Base-by-base conservation (phyloP, 2,888 invertebrate species). In the Gibbula magus region DNA sequence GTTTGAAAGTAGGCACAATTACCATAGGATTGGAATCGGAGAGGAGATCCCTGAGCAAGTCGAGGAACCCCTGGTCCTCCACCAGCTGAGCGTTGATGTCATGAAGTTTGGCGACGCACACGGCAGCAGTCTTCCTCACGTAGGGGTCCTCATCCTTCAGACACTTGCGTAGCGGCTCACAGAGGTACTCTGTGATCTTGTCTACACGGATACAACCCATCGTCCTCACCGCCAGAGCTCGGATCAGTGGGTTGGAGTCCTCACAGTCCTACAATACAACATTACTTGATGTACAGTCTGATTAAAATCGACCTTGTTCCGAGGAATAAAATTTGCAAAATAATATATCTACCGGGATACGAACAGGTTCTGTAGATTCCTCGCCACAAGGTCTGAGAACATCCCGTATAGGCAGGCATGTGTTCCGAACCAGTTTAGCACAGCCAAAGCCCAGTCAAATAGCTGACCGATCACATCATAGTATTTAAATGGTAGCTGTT, bases 191-290 rank as follows among this genome's bases (percentile, higher is more conserved):
- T 0, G 99, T 99, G 90, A 99, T 99, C 94, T 99, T 99, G 94
- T 99, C 99, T 79, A 99, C 99, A 18, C 99, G 95, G 92, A 99
- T 99, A 93, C 99, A 99, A 78, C 99, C 99, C 99, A 99, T 99
- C 22, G 99, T 99, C 81, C 99, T 95, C 45, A 99, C 99, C 52
- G 99, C 99, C 91, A 99, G 94, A 1, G 99, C 99, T 86, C 99
- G 95, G 92, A 99, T 99, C 92, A 99, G 94, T 45, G 99, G 99
- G 94, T 99, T 99, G 16, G 99, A 98, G 94, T 99, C 99, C 94
- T 99, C 99, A 94, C 99, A 99, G 94, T 99, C 99, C 97, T 98
- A 94, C 1, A 81, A 81, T 35, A 39, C 18, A 45, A 45, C 1
- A 1, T 1, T 45, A n/a, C n/a, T n/a, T n/a, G n/a, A n/a, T n/a